Conservation (phyloP, 53 echinoderm and acorn worm species). For the Glandiceps talaboti region DNA sequence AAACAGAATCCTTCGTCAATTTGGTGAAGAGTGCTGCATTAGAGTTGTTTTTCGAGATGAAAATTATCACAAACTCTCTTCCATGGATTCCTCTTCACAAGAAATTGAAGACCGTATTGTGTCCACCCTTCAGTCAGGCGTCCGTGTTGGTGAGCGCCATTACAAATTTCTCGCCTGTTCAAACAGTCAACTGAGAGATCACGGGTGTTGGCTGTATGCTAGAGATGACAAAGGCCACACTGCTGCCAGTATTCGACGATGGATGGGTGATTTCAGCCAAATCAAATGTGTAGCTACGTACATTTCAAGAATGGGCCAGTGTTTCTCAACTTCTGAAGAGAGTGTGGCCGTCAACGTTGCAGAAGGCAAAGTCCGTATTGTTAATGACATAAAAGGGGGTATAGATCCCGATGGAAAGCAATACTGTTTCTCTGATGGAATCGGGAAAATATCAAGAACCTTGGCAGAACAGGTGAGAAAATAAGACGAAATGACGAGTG, state of each 20-base stretch:
- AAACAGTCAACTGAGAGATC: conserved; percentile 11
- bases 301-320: conserved; percentile 15
- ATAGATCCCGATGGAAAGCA: neutral
- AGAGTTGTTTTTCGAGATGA: conserved; percentile 16
- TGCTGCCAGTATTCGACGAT: neutral
- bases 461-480: conserved; percentile 7
- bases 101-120: neutral
- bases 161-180: conserved; percentile 3
- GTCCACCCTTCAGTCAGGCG: neutral
- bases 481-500: too few relatives aligned
- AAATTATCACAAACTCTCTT: conserved; percentile 1
- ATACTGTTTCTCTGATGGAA: conserved; percentile 23
- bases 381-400: conserved; percentile 6
- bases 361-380: neutral
- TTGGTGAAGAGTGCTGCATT: conserved; percentile 7
- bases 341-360: neutral
- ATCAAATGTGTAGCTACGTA: conserved; percentile 11
- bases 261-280: conserved; percentile 15
- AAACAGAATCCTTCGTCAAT: conserved; percentile 9
- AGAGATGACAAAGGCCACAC: conserved; percentile 3
- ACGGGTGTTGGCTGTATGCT: conserved; percentile 15
- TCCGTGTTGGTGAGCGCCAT: neutral
- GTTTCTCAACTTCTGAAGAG: conserved; percentile 7
- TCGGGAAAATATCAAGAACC: conserved; percentile 8
- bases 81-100: neutral